These are phyloP conservation scores for Noctilio leporinus DNA, from an alignment of 2,113 vertebrate species.

Conservation along the genomic window DNA sequence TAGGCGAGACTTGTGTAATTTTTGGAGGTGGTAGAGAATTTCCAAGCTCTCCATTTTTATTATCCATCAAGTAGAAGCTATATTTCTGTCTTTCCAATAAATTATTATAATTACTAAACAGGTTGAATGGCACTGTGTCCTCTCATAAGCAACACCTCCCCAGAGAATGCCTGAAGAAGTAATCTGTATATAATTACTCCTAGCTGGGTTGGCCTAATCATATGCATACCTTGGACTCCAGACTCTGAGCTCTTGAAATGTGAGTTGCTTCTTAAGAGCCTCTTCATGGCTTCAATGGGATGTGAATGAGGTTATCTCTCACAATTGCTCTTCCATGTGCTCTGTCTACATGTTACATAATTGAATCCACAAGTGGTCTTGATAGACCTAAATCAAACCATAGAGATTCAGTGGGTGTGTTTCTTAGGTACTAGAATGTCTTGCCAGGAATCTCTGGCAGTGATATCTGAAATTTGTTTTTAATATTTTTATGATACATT, in stretches of 20 bases:
- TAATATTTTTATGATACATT: neutral
- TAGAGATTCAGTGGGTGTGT: neutral
- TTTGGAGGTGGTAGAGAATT: neutral
- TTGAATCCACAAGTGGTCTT: constrained; percentile 30
- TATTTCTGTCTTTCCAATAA: constrained; percentile 43
- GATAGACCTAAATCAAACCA: constrained; percentile 1
- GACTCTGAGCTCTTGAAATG: constrained; percentile 26
- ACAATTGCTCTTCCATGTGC: neutral
- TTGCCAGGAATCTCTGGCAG: neutral
- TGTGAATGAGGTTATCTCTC: neutral
- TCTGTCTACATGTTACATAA: neutral
- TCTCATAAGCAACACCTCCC: constrained; percentile 12
- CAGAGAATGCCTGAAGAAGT: constrained; percentile 1
- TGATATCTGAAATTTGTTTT: neutral
- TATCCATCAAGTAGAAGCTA: neutral
- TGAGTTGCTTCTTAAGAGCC: constrained; percentile 5
- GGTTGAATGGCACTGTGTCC: neutral
- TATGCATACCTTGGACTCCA: neutral
- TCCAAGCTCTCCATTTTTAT: constrained; percentile 6
- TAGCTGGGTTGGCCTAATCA: constrained; percentile 9
- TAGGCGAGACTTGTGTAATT: neutral
- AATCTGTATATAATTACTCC: constrained; percentile 51
- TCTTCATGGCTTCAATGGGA: constrained; percentile 31
- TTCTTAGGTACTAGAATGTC: neutral
- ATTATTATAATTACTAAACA: constrained; percentile 41